Evolutionary conservation across 2,113 vertebrate species (phyloP).

Genomic region (Aleadryas rufinucha): DNA sequence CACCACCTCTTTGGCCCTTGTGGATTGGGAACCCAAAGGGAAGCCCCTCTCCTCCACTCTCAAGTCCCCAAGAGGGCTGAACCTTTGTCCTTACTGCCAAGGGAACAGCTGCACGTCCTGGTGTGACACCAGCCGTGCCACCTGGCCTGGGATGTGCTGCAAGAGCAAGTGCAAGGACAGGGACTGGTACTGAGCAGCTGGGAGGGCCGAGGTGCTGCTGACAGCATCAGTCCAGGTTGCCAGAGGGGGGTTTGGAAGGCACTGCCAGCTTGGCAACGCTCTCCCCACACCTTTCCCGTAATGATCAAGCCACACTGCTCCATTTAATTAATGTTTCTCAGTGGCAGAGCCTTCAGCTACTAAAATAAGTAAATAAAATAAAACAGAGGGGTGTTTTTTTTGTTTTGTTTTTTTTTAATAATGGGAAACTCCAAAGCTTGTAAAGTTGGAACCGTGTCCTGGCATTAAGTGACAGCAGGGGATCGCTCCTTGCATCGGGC

Average conservation of each 20-base stretch:
- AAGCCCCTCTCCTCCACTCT: background rate
- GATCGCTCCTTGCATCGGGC: background rate
- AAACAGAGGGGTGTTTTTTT: background rate
- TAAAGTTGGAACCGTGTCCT: background rate
- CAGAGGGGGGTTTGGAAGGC: background rate
- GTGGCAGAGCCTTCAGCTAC: background rate
- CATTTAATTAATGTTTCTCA: background rate
- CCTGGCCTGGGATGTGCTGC: background rate
- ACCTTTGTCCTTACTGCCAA: background rate
- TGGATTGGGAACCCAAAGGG: background rate
- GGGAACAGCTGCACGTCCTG: background rate
- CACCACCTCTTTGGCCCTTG: background rate
- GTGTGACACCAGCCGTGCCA: rapidly evolving
- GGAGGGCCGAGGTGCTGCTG: background rate
- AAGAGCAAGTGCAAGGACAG: background rate
- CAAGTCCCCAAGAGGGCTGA: rapidly evolving
- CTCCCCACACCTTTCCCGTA: background rate
- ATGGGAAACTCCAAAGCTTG: background rate
- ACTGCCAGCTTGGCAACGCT: background rate
- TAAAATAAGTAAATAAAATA: background rate
- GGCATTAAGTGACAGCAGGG: background rate
- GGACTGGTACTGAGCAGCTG: background rate
- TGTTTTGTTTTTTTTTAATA: background rate
- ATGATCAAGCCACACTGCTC: background rate
- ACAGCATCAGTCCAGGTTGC: background rate